Evolutionary conservation across 1,140 invertebrate species (phyloP).

Genomic region (Cherax destructor): DNA sequence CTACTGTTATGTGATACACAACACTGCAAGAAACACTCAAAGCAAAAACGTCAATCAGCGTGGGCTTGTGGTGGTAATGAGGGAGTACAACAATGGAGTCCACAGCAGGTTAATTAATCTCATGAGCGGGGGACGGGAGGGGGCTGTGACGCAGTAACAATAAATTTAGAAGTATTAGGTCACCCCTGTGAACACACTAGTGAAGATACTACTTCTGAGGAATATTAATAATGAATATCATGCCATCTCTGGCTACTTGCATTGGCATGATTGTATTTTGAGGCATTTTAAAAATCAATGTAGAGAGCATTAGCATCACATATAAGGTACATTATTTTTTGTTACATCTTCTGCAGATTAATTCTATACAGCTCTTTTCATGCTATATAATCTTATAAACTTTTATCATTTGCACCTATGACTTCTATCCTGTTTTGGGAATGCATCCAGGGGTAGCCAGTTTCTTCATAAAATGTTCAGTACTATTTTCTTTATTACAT

Average conservation of each 20-base stretch:
- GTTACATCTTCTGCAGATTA: neutral
- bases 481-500: slow-evolving; percentile 17
- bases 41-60: slow-evolving; percentile 59
- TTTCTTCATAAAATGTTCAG: slow-evolving; percentile 6
- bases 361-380: neutral
- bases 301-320: slow-evolving; percentile 14
- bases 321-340: neutral
- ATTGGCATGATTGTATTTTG: neutral
- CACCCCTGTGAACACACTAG: slow-evolving; percentile 60
- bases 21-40: slow-evolving; percentile 70
- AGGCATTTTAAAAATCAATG: neutral
- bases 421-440: slow-evolving; percentile 12
- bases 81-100: slow-evolving; percentile 67
- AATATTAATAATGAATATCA: neutral
- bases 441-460: slow-evolving; percentile 30
- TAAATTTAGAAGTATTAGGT: slow-evolving; percentile 34
- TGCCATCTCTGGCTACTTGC: slow-evolving; percentile 7
- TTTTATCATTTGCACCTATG: neutral
- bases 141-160: slow-evolving; percentile 59
- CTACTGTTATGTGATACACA: slow-evolving; percentile 64
- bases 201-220: neutral
- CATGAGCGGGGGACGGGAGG: slow-evolving; percentile 56
- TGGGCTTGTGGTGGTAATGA: slow-evolving; percentile 55
- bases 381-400: slow-evolving; percentile 10
- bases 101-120: slow-evolving; percentile 65